phyloP scores from a whole-genome alignment of 2,888 invertebrate genomes.

The Netelia inedita region DNA sequence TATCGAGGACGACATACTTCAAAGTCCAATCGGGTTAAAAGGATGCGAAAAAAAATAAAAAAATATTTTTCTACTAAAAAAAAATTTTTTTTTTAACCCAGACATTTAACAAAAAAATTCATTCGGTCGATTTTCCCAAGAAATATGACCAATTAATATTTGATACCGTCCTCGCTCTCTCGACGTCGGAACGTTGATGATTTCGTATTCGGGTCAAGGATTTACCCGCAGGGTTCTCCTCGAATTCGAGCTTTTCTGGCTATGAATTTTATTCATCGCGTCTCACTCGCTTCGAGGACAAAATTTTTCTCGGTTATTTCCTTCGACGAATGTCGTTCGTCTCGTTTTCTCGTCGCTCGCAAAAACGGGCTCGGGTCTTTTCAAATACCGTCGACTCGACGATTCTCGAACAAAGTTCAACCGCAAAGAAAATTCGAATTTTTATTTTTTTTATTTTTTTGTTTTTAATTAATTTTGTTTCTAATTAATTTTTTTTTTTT shows the following conservation, averaged over 20 bases:
- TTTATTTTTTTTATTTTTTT: no score
- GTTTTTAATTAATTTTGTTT: no score
- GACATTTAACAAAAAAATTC: neutral
- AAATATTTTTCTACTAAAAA: neutral
- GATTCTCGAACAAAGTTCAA: no score
- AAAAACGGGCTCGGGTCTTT: neutral
- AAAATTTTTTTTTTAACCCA: neutral
- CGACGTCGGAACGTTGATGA: conserved; percentile 20
- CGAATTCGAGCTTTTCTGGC: conserved; percentile 20
- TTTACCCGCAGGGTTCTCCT: neutral
- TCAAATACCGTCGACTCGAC: neutral
- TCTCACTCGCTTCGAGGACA: conserved; percentile 21
- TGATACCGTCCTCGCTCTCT: conserved; percentile 10
- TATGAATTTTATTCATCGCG: conserved; percentile 23
- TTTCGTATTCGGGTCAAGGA: conserved; percentile 65
- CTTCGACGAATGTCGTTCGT: conserved; percentile 14
- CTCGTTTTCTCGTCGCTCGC: conserved; percentile 30
- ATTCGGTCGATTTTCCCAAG: neutral
- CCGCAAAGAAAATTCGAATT: no score
- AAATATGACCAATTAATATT: conserved; percentile 42
- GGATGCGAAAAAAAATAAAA: neutral
- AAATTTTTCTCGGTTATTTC: conserved; percentile 55
- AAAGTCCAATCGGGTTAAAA: conserved; percentile 23
- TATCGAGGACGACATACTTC: conserved; percentile 7
- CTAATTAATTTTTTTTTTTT: no score